phyloP scores from a whole-genome alignment of 2,797 vertebrate genomes.

The Cyclura pinguis region DNA sequence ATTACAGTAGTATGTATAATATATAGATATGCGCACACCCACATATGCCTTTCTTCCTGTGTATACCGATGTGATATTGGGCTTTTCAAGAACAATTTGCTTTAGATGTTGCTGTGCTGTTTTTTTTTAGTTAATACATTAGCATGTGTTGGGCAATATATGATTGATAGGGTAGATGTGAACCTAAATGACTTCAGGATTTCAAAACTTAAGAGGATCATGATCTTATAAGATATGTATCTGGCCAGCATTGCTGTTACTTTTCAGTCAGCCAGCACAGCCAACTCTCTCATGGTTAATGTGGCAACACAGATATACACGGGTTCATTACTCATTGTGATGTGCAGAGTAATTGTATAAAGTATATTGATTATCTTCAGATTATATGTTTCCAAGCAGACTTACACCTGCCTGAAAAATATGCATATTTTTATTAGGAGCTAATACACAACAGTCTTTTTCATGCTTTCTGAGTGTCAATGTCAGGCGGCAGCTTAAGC shows the following conservation, averaged over 20 bases:
- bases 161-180: neutral
- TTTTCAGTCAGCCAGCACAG: neutral
- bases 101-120: neutral
- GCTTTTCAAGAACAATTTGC: neutral
- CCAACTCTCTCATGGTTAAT: too few species aligned
- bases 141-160: neutral
- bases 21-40: neutral
- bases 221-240: neutral
- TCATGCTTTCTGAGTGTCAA: too few species aligned
- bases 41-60: neutral
- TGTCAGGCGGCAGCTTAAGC: too few species aligned
- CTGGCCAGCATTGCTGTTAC: neutral
- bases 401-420: neutral
- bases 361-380: too few species aligned
- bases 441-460: neutral
- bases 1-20: neutral
- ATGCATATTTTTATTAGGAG: neutral
- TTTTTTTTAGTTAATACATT: neutral
- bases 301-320: too few species aligned
- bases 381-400: too few species aligned
- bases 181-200: neutral
- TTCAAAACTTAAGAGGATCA: neutral
- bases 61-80: neutral
- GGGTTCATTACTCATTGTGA: too few species aligned
- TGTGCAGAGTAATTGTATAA: too few species aligned